Conservation (phyloP, 1,140 invertebrate genomes). For the Periplaneta americana region DNA sequence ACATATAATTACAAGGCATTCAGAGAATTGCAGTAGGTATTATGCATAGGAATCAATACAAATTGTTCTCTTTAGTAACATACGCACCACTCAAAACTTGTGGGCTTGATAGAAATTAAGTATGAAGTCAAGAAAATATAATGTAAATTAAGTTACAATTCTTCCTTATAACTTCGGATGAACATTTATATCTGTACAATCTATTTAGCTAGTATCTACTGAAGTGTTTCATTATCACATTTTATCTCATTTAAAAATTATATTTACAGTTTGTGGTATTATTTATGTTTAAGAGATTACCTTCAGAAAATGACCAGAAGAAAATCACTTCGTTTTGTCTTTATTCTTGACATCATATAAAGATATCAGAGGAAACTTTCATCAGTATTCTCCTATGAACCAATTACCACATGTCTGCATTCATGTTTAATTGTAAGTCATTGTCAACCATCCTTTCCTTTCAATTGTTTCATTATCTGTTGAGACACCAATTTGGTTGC, state of each 20-base stretch:
- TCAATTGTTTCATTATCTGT: constrained; percentile 43
- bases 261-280: neutral
- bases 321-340: neutral
- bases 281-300: neutral
- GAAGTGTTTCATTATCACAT: neutral
- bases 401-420: neutral
- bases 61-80: neutral
- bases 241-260: neutral
- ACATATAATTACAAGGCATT: neutral
- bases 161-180: neutral
- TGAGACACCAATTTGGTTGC: constrained; percentile 78
- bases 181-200: neutral
- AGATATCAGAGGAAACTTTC: neutral
- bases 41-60: neutral
- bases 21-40: neutral
- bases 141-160: neutral
- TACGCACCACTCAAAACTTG: neutral
- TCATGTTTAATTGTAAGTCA: neutral
- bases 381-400: neutral
- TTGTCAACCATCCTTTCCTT: constrained; percentile 4
- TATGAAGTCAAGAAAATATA: neutral
- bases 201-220: neutral
- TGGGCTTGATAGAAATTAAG: neutral
- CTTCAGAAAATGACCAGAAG: neutral
- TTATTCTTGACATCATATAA: neutral